phyloP scores from a whole-genome alignment of 2,113 vertebrate species.

The Fregata magnificens region DNA sequence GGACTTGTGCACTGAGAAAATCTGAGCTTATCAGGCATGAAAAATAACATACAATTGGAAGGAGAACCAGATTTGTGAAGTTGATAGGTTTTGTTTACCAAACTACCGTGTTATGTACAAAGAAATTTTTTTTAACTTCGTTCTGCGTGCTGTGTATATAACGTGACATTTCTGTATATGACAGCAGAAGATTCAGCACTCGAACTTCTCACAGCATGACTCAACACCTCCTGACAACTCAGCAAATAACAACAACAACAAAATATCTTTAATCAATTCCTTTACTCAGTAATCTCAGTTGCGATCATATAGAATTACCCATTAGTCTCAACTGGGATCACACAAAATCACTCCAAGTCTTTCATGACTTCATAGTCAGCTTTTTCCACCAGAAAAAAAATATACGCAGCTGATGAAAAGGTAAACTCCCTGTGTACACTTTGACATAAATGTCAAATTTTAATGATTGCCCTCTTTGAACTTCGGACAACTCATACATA shows the following conservation, averaged over 20 bases:
- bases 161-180: not conserved
- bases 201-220: not conserved
- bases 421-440: constrained; percentile 51
- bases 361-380: constrained; percentile 30
- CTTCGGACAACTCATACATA: constrained; percentile 1
- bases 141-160: not conserved
- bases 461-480: constrained; percentile 64
- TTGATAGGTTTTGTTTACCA: constrained; percentile 15
- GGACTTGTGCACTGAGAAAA: not conserved
- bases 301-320: not conserved
- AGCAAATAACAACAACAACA: constrained; percentile 22
- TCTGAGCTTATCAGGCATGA: not conserved
- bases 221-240: constrained; percentile 47
- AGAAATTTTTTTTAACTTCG: not conserved
- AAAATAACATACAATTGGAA: not conserved
- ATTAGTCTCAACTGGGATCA: constrained; percentile 16
- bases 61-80: not conserved
- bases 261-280: constrained; percentile 4
- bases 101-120: not conserved
- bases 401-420: constrained; percentile 42
- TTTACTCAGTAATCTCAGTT: constrained; percentile 7
- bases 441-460: constrained; percentile 68
- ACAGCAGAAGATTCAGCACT: constrained; percentile 23
- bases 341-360: constrained; percentile 11
- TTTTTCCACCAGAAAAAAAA: not conserved